phyloP scores from a whole-genome alignment of 2,888 invertebrate species.

The Drosophila pegasa region DNA sequence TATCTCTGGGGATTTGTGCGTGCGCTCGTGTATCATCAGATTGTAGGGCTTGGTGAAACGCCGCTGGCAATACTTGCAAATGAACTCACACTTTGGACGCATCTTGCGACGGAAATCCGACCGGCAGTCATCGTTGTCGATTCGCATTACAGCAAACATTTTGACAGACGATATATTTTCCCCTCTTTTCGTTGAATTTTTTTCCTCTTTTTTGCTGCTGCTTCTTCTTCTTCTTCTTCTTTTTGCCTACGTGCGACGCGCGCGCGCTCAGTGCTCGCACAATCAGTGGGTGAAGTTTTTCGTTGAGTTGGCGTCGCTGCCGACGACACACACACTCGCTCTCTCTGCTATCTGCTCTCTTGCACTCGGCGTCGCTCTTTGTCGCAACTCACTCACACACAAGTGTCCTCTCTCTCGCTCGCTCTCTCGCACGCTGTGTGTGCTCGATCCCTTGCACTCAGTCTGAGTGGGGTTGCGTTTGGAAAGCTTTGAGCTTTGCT shows the following conservation, averaged over 20 bases:
- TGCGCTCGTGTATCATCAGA: conserved; percentile 98
- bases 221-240: too few relatives aligned
- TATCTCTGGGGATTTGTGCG: conserved; percentile 98
- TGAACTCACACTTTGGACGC: conserved; percentile 98
- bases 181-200: conserved; percentile 29
- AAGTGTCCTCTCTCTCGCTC: conserved; percentile 5
- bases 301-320: conserved; percentile 23
- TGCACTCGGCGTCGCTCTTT: conserved; percentile 13
- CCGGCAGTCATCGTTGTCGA: conserved; percentile 94
- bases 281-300: conserved; percentile 53
- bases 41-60: conserved; percentile 99
- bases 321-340: conserved; percentile 4
- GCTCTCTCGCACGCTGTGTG: conserved; percentile 12
- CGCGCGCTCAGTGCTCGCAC: conserved; percentile 50
- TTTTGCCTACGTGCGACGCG: conserved; percentile 46
- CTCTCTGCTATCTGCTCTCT: conserved; percentile 9
- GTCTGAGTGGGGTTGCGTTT: conserved; percentile 32
- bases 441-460: conserved; percentile 45
- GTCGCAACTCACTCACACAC: background rate
- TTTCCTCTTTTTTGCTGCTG: background rate
- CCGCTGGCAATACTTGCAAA: conserved; percentile 98
- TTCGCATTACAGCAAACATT: conserved; percentile 96
- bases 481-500: conserved; percentile 51
- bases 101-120: conserved; percentile 94
- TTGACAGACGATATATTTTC: conserved; percentile 84